These are phyloP conservation scores for Heliocidaris erythrogramma DNA, from an alignment of 35 echinoderm and acorn worm genomes.

Conservation along the genomic window DNA sequence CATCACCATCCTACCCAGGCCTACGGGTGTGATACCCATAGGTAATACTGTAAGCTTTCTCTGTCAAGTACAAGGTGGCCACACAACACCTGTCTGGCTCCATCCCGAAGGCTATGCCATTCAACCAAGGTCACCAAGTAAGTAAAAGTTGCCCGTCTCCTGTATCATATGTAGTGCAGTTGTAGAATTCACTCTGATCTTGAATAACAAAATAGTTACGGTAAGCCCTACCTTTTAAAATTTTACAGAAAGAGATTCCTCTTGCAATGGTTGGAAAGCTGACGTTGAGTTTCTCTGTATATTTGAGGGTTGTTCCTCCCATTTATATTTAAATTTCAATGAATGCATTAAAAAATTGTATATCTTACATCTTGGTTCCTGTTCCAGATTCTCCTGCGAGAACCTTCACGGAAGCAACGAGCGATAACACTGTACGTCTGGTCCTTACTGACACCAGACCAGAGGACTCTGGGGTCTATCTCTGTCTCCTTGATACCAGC, in stretches of 20 bases:
- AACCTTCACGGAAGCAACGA: neutral
- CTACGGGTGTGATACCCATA: constrained; percentile 26
- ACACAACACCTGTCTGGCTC: constrained; percentile 48
- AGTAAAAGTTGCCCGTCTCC: neutral
- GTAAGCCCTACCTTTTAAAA: too few relatives aligned
- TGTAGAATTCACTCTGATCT: too few relatives aligned
- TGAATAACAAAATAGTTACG: too few relatives aligned
- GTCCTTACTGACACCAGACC: constrained; percentile 59
- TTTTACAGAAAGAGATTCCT: too few relatives aligned
- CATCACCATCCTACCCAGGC: constrained; percentile 63
- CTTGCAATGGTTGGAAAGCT: too few relatives aligned
- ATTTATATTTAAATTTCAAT: too few relatives aligned
- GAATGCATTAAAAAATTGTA: too few relatives aligned
- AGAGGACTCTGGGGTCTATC: constrained; percentile 78
- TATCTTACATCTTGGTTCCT: too few relatives aligned
- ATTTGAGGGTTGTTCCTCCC: too few relatives aligned
- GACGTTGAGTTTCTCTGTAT: too few relatives aligned
- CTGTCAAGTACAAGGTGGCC: constrained; percentile 50
- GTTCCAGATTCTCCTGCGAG: neutral
- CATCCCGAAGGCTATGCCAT: constrained; percentile 14
- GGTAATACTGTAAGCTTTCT: constrained; percentile 62
- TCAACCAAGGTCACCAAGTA: neutral
- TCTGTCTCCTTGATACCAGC: constrained; percentile 57
- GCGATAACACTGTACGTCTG: constrained; percentile 48
- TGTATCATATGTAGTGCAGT: too few relatives aligned